phyloP scores from a whole-genome alignment of 2,888 invertebrate species.

The Pachliopta kotzebuea region DNA sequence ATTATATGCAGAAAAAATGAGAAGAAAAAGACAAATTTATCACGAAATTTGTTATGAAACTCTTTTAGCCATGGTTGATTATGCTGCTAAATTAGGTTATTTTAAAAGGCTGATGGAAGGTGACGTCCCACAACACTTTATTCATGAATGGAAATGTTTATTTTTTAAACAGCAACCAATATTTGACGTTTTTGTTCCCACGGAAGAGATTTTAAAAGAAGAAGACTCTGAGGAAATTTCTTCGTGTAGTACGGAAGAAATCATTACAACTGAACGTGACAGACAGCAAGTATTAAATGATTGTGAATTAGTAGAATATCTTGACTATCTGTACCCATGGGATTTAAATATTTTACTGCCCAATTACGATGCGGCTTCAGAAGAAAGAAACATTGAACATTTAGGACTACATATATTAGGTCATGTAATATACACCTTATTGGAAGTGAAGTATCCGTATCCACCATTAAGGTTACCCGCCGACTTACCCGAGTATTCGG shows the following conservation, averaged over 20 bases:
- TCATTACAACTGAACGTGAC: constrained; percentile 68
- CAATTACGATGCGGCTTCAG: constrained; percentile 61
- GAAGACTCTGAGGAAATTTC: constrained; percentile 47
- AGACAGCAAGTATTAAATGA: constrained; percentile 78
- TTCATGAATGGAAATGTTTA: constrained; percentile 79
- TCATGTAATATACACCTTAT: constrained; percentile 74
- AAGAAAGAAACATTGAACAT: constrained; percentile 66
- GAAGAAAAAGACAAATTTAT: constrained; percentile 68
- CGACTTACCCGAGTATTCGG: constrained; percentile 56
- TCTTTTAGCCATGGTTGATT: constrained; percentile 77
- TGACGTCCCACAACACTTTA: constrained; percentile 68
- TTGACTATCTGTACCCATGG: constrained; percentile 78
- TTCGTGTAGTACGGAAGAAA: constrained; percentile 59
- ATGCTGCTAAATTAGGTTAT: constrained; percentile 75
- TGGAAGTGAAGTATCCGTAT: constrained; percentile 71
- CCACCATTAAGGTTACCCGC: constrained; percentile 56
- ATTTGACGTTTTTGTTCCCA: constrained; percentile 68
- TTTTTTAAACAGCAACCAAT: constrained; percentile 79
- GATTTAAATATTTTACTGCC: constrained; percentile 63
- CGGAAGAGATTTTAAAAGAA: constrained; percentile 60
- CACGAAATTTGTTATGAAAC: constrained; percentile 76
- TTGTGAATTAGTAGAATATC: constrained; percentile 79
- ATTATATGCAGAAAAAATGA: constrained; percentile 77
- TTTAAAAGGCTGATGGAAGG: constrained; percentile 63
- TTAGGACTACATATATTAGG: constrained; percentile 71